Conservation (phyloP, 2,797 vertebrate species). For the Acropternis orthonyx region DNA sequence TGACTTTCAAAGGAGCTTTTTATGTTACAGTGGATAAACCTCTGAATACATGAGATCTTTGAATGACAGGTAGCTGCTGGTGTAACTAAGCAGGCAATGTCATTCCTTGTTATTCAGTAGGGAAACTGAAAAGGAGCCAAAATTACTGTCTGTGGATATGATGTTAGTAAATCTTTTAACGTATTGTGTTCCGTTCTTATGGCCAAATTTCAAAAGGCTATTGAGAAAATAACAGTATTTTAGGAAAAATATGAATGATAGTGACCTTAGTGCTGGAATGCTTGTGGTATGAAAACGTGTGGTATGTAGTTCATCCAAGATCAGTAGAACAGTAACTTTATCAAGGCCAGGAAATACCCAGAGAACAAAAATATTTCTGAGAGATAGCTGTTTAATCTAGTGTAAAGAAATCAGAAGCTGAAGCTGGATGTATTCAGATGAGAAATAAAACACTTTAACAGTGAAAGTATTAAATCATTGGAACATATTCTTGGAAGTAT, state of each 20-base stretch:
- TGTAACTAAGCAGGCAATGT: not conserved
- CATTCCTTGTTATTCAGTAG: not conserved
- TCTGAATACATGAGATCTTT: not conserved
- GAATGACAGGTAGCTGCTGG: not conserved
- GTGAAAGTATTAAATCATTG: not conserved
- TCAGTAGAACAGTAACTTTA: not conserved
- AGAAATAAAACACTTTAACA: not conserved
- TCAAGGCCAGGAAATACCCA: not conserved
- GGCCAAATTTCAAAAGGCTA: not conserved
- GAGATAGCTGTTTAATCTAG: not conserved
- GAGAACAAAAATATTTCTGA: not conserved
- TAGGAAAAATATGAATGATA: not conserved
- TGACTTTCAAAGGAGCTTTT: not conserved
- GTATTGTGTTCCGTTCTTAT: not conserved
- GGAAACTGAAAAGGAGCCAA: not conserved
- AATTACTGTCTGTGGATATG: not conserved
- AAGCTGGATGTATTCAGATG: not conserved
- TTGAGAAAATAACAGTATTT: not conserved
- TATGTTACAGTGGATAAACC: not conserved
- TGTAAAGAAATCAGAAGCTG: not conserved
- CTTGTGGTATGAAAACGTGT: rapidly evolving
- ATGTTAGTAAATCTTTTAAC: not conserved
- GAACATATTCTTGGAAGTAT: not conserved
- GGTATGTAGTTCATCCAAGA: not conserved
- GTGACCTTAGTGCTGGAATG: not conserved